These are phyloP conservation scores for Chaetogeoica ovagalla DNA, from an alignment of 2,888 invertebrate genomes.

Conservation along the genomic window DNA sequence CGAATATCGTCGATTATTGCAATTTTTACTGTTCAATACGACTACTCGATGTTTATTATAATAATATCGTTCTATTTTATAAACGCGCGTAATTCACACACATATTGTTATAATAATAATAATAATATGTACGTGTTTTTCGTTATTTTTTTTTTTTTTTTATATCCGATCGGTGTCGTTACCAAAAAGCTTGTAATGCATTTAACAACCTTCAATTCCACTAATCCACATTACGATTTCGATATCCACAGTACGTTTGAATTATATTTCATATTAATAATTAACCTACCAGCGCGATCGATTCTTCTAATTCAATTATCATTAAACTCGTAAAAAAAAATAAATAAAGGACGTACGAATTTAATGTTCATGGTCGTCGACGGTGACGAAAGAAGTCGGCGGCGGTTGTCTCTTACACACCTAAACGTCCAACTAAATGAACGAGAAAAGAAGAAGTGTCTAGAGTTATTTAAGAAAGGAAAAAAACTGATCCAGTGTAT, in stretches of 20 bases:
- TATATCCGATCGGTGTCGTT: neutral
- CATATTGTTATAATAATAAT: too few relatives aligned
- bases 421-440: slow-evolving; percentile 21
- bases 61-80: too few relatives aligned
- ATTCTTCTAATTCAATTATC: slow-evolving; percentile 41
- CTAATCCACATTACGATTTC: slow-evolving; percentile 20
- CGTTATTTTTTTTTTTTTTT: too few relatives aligned
- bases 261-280: slow-evolving; percentile 29
- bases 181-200: slow-evolving; percentile 21
- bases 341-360: slow-evolving; percentile 20
- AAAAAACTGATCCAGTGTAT: slow-evolving; percentile 38
- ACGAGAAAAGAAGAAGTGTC: slow-evolving; percentile 29
- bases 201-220: slow-evolving; percentile 28
- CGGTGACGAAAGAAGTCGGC: neutral
- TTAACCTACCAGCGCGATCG: slow-evolving; percentile 7
- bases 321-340: slow-evolving; percentile 33
- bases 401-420: neutral
- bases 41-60: too few relatives aligned
- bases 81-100: too few relatives aligned
- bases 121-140: neutral
- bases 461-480: slow-evolving; percentile 35
- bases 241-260: slow-evolving; percentile 6
- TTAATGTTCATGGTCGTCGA: slow-evolving; percentile 45
- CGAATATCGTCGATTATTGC: too few relatives aligned
- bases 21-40: too few relatives aligned